Evolutionary conservation across 2,113 vertebrate genomes (phyloP).

Genomic region (Siniperca chuatsi): DNA sequence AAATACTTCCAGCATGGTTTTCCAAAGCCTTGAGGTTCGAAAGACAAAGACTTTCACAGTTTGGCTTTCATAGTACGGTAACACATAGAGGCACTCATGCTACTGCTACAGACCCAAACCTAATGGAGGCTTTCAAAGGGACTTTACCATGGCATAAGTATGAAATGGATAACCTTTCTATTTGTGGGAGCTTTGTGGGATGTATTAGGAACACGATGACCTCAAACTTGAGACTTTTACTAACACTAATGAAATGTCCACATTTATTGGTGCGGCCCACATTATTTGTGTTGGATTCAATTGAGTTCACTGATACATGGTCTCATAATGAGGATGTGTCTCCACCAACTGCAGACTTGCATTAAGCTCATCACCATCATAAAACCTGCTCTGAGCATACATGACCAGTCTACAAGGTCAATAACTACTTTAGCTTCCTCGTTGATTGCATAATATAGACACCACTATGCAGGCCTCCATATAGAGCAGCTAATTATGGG

Average conservation of each 20-base stretch:
- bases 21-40: background rate
- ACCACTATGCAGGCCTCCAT: background rate
- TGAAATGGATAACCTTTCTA: background rate
- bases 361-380: slow-evolving; percentile 22
- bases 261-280: background rate
- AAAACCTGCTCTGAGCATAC: slow-evolving; percentile 11
- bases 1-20: background rate
- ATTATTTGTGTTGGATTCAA: background rate
- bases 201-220: background rate
- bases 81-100: background rate
- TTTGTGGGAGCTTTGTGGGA: background rate
- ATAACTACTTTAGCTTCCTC: slow-evolving; percentile 27
- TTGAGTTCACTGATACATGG: background rate
- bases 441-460: slow-evolving; percentile 23
- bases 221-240: background rate
- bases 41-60: no score
- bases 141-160: background rate
- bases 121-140: background rate
- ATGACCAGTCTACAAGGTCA: slow-evolving; percentile 15
- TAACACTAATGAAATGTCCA: background rate
- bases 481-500: slow-evolving; percentile 33
- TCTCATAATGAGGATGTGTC: background rate
- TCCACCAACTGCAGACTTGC: slow-evolving; percentile 3
- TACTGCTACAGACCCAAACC: background rate
- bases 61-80: background rate